phyloP scores from a whole-genome alignment of 2,888 invertebrate genomes.

The Embidobia sp. region DNA sequence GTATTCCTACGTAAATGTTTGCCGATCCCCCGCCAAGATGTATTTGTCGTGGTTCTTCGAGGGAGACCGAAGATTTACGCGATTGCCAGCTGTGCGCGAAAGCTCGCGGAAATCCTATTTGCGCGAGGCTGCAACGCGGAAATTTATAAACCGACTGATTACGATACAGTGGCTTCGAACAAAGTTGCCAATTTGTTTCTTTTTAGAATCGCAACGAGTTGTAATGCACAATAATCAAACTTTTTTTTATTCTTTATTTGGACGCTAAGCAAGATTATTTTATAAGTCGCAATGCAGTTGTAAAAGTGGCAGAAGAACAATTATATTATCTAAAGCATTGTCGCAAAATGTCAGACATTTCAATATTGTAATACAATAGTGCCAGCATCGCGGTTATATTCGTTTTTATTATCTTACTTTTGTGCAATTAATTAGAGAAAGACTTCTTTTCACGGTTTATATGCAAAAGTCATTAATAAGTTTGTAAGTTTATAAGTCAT shows the following conservation, averaged over 20 bases:
- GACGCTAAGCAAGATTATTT: slow-evolving; percentile 17
- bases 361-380: slow-evolving; percentile 3
- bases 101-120: slow-evolving; percentile 30
- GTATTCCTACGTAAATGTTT: slow-evolving; percentile 73
- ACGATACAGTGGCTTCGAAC: slow-evolving; percentile 11
- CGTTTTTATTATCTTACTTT: slow-evolving; percentile 6
- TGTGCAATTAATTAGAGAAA: neutral
- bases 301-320: slow-evolving; percentile 19
- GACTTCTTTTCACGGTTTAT: too few species aligned
- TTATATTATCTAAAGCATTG: slow-evolving; percentile 14
- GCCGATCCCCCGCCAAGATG: slow-evolving; percentile 65
- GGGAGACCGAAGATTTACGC: slow-evolving; percentile 46
- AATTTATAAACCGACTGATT: slow-evolving; percentile 33
- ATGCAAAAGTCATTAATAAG: too few species aligned
- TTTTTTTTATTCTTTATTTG: slow-evolving; percentile 32
- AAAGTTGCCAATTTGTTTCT: too few species aligned
- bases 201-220: too few species aligned
- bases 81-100: slow-evolving; percentile 23
- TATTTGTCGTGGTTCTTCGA: slow-evolving; percentile 46
- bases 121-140: slow-evolving; percentile 20
- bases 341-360: slow-evolving; percentile 14
- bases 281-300: slow-evolving; percentile 40
- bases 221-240: too few species aligned
- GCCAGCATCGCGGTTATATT: slow-evolving; percentile 10
- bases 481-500: too few species aligned